Percentiles rank a stretch among this genome's conserved stretches.
Conservation (phyloP, 2,113 vertebrate genomes). For the Chaetodon auriga region DNA sequence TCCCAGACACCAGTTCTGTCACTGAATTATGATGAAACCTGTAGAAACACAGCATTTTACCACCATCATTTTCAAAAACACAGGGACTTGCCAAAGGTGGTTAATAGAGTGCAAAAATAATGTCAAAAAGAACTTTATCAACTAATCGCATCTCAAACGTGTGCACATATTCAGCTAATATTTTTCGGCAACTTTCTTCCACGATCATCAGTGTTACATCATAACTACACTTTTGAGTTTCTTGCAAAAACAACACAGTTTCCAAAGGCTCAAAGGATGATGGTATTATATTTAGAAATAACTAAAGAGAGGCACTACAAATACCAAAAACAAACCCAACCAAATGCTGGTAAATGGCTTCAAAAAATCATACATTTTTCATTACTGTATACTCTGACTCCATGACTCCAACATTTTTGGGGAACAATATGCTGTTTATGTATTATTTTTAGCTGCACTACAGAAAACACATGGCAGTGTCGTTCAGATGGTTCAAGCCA, state of each 20-base stretch:
- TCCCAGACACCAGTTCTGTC: conserved; percentile 39
- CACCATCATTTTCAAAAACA: background rate
- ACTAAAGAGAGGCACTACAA: background rate
- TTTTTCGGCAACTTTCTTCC: conserved; percentile 30
- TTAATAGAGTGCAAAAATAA: background rate
- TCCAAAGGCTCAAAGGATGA: background rate
- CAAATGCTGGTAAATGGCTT: conserved; percentile 1
- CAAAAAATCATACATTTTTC: background rate
- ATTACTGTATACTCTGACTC: background rate
- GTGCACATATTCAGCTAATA: background rate
- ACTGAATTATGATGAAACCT: conserved; percentile 49
- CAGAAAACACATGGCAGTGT: conserved; percentile 25
- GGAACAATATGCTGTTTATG: conserved; percentile 22
- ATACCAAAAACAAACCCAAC: background rate
- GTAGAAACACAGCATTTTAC: conserved; percentile 12
- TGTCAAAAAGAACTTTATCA: background rate
- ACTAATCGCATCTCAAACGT: background rate
- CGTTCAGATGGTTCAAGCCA: conserved; percentile 28
- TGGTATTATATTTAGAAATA: background rate
- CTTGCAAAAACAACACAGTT: conserved; percentile 13
- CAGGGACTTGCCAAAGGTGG: background rate
- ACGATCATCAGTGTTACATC: conserved; percentile 21
- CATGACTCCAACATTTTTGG: background rate
- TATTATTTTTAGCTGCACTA: conserved; percentile 43
- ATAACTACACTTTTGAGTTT: conserved; percentile 20